Evolutionary conservation across 53 echinoderm and acorn worm species (phyloP).

Genomic region (Holothuria leucospilota): DNA sequence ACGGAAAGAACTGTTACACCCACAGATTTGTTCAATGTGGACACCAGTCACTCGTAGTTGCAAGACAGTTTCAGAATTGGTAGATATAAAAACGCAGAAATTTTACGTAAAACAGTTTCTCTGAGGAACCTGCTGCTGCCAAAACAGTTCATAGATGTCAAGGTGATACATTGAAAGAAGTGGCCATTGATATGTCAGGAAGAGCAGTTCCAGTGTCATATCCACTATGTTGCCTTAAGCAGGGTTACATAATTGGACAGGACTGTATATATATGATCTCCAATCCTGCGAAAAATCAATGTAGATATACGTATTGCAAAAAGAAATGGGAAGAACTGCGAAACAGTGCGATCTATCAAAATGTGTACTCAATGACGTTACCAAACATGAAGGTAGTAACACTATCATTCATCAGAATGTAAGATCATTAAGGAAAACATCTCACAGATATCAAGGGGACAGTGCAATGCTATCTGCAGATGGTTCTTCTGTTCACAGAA

Average conservation of each 20-base stretch:
- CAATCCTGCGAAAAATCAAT: slow-evolving; percentile 17
- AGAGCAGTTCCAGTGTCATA: background rate
- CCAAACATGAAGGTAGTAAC: background rate
- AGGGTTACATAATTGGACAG: slow-evolving; percentile 29
- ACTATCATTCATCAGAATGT: slow-evolving; percentile 17
- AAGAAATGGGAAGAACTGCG: slow-evolving; percentile 15
- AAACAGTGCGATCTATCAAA: background rate
- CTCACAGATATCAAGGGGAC: background rate
- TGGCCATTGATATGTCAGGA: slow-evolving; percentile 14
- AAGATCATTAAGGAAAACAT: slow-evolving; percentile 23
- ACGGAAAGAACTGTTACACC: background rate
- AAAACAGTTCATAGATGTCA: slow-evolving; percentile 26
- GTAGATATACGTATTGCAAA: slow-evolving; percentile 13
- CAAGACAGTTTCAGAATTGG: slow-evolving; percentile 24
- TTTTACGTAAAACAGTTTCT: background rate
- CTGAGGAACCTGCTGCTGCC: slow-evolving; percentile 32
- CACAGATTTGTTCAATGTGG: background rate
- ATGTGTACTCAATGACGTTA: background rate
- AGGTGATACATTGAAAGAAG: background rate
- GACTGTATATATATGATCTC: slow-evolving; percentile 21
- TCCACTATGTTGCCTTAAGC: slow-evolving; percentile 32
- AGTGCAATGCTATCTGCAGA: slow-evolving; percentile 29
- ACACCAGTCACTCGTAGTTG: background rate
- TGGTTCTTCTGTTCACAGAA: slow-evolving; percentile 43
- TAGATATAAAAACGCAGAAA: slow-evolving; percentile 10